Percentiles rank a stretch among this genome's conserved stretches.
These are phyloP conservation scores for Ectobius pallidus DNA, from an alignment of 2,888 invertebrate species.

Conservation along the genomic window DNA sequence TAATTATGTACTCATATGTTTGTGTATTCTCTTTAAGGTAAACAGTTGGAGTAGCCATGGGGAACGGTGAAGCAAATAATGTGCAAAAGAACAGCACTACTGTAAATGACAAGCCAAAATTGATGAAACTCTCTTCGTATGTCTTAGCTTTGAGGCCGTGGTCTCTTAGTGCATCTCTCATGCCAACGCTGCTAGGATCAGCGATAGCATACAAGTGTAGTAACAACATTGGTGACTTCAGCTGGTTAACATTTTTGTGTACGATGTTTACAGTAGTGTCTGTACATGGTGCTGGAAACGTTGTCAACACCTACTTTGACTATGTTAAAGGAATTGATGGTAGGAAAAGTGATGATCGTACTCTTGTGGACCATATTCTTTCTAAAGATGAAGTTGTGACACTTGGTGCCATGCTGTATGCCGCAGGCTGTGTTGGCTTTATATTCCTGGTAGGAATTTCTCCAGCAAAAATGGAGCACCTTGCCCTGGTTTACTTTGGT, in stretches of 20 bases:
- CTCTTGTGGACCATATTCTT: constrained; percentile 90
- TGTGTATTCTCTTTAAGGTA: constrained; percentile 15
- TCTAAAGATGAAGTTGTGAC: constrained; percentile 84
- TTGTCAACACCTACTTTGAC: constrained; percentile 96
- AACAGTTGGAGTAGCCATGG: constrained; percentile 20
- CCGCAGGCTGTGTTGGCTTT: constrained; percentile 85
- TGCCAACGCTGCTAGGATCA: constrained; percentile 89
- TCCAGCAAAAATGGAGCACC: constrained; percentile 92
- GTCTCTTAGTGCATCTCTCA: constrained; percentile 90
- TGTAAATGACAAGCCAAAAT: constrained; percentile 53
- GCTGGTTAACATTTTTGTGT: constrained; percentile 76
- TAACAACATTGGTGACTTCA: constrained; percentile 69
- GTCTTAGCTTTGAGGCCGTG: constrained; percentile 89
- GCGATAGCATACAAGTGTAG: constrained; percentile 83
- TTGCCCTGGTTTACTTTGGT: constrained; percentile 93
- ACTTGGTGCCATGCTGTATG: constrained; percentile 86
- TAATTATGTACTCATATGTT: too few species aligned
- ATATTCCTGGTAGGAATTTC: constrained; percentile 77
- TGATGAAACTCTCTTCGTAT: constrained; percentile 89
- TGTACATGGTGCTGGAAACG: constrained; percentile 95
- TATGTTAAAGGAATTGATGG: constrained; percentile 93
- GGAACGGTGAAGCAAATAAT: constrained; percentile 32
- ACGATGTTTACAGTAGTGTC: constrained; percentile 87
- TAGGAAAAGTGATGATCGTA: constrained; percentile 91
- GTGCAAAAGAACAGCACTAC: constrained; percentile 18